These are phyloP conservation scores for Drosophila tanythrix DNA, from an alignment of 2,888 invertebrate species.

Conservation along the genomic window DNA sequence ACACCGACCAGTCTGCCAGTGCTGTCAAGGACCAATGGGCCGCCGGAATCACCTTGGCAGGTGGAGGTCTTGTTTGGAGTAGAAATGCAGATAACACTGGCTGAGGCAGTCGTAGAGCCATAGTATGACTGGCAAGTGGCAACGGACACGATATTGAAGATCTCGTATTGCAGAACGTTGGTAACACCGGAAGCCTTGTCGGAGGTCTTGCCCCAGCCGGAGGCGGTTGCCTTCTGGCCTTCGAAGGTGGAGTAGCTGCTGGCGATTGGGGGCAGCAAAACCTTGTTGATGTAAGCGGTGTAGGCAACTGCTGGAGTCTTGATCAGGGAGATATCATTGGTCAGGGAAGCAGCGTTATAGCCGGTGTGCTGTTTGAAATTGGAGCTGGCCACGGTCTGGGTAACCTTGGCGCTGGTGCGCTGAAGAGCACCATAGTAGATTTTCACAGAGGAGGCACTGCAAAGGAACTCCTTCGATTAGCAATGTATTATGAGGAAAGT, in stretches of 20 bases:
- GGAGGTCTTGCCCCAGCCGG: constrained; percentile 85
- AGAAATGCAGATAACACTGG: constrained; percentile 69
- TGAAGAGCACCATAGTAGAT: constrained; percentile 71
- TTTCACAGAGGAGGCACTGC: constrained; percentile 67
- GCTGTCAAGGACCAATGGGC: constrained; percentile 69
- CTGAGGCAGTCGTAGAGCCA: constrained; percentile 38
- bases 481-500: not conserved
- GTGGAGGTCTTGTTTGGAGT: constrained; percentile 68
- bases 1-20: constrained; percentile 67
- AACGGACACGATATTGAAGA: constrained; percentile 76
- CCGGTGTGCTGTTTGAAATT: constrained; percentile 83
- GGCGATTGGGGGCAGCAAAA: constrained; percentile 58
- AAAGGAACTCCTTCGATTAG: not conserved
- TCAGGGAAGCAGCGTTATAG: constrained; percentile 62
- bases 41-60: constrained; percentile 83
- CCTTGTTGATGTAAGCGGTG: constrained; percentile 41
- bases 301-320: constrained; percentile 52
- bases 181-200: constrained; percentile 62
- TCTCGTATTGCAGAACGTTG: constrained; percentile 79
- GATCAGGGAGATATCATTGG: constrained; percentile 80
- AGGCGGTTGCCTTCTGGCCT: constrained; percentile 80
- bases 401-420: constrained; percentile 67
- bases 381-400: constrained; percentile 60
- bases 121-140: constrained; percentile 69
- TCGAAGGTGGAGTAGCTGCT: constrained; percentile 73